Evolutionary conservation across 2,888 invertebrate species (phyloP).

Genomic region (Seira musarum): DNA sequence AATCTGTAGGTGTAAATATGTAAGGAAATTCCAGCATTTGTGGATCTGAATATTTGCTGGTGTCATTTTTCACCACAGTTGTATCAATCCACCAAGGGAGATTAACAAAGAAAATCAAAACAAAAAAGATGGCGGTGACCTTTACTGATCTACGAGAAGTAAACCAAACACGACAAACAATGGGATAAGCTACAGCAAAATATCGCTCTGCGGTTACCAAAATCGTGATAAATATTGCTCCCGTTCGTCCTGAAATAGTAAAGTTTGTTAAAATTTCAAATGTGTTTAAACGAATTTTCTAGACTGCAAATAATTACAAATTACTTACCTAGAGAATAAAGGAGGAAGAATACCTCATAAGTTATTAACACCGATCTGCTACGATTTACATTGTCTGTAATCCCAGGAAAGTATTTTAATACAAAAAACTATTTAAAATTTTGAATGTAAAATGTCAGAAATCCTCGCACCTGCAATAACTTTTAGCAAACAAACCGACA

Average conservation of each 20-base stretch:
- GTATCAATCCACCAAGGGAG: constrained; percentile 37
- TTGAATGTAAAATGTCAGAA: background rate
- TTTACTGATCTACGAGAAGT: background rate
- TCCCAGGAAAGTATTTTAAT: background rate
- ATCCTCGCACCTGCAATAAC: constrained; percentile 23
- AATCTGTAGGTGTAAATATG: constrained; percentile 23
- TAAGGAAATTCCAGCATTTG: constrained; percentile 16
- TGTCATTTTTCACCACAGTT: background rate
- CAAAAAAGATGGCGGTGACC: background rate
- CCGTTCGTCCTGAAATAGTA: constrained; percentile 33
- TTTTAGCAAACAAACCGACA: background rate
- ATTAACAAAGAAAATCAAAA: constrained; percentile 24
- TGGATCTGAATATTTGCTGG: background rate
- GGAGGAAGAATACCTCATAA: background rate
- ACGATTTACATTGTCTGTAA: constrained; percentile 25
- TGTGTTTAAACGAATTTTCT: too few relatives aligned
- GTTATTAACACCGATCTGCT: background rate
- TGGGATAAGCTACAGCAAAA: constrained; percentile 24
- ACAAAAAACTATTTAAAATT: background rate
- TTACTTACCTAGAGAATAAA: constrained; percentile 30
- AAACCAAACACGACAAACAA: constrained; percentile 9
- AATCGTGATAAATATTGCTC: constrained; percentile 34
- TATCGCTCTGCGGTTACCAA: constrained; percentile 31
- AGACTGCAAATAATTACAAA: too few relatives aligned
- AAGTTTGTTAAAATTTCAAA: too few relatives aligned